Conservation (phyloP, 2,113 vertebrate species). For the Urocolius indicus region DNA sequence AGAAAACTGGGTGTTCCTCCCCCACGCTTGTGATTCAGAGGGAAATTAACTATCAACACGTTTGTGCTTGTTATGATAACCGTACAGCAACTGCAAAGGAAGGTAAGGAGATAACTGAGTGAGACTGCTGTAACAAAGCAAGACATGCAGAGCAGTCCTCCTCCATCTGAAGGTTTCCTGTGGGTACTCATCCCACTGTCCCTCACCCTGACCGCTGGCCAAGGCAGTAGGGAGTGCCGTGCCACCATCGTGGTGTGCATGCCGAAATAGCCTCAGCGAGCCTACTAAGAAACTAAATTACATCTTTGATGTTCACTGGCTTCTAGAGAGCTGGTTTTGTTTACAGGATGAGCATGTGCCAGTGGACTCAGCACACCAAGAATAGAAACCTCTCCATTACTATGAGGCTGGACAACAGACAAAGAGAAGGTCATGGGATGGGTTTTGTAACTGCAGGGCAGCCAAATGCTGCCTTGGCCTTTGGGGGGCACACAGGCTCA, state of each 20-base stretch:
- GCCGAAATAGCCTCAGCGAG: constrained; percentile 55
- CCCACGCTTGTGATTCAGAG: accelerated
- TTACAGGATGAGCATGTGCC: constrained; percentile 70
- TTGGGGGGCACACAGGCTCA: not conserved
- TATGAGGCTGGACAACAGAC: constrained; percentile 48
- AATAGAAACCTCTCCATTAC: constrained; percentile 77
- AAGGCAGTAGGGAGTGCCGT: not conserved
- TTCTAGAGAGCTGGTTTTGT: constrained; percentile 75
- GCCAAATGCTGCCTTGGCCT: not conserved
- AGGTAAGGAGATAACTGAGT: not conserved
- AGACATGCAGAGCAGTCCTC: not conserved
- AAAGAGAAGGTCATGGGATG: constrained; percentile 54
- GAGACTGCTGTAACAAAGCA: accelerated
- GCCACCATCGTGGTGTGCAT: not conserved
- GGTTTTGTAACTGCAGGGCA: not conserved
- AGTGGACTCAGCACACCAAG: constrained; percentile 69
- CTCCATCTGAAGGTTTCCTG: not conserved
- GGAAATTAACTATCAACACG: not conserved
- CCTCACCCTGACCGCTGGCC: not conserved
- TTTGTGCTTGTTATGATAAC: not conserved
- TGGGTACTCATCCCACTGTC: accelerated
- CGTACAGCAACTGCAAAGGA: not conserved
- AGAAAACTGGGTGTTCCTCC: not conserved
- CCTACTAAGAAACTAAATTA: constrained; percentile 79
- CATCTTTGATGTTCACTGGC: constrained; percentile 72